phyloP scores from a whole-genome alignment of 2,888 invertebrate genomes.

The Drosophila sordidula region DNA sequence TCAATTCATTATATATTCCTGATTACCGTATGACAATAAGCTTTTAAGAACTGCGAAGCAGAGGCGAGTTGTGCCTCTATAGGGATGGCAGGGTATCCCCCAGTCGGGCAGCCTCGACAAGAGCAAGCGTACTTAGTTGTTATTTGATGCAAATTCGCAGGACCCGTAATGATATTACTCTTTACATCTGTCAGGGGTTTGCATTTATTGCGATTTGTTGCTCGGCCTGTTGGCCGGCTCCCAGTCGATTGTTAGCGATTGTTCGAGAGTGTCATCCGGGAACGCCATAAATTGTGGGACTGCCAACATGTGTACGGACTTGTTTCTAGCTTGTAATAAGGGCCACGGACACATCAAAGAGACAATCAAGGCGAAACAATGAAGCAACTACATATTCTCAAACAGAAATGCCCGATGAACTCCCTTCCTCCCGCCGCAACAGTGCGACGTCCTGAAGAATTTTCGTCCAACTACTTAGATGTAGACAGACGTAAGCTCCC shows the following conservation, averaged over 20 bases:
- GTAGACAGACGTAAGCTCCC: constrained; percentile 4
- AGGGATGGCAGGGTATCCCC: too few species aligned
- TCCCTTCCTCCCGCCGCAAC: too few species aligned
- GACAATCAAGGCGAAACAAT: constrained; percentile 66
- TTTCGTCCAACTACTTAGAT: constrained; percentile 1
- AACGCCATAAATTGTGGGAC: constrained; percentile 63
- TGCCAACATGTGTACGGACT: constrained; percentile 29
- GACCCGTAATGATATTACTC: constrained; percentile 40
- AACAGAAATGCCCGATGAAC: constrained; percentile 6
- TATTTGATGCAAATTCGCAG: background rate
- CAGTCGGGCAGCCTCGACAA: too few species aligned
- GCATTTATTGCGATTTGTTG: constrained; percentile 33
- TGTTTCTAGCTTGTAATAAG: constrained; percentile 41
- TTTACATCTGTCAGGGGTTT: constrained; percentile 44
- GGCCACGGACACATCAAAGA: constrained; percentile 63
- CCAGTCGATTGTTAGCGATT: constrained; percentile 49
- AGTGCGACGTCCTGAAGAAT: constrained; percentile 10
- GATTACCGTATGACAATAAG: too few species aligned
- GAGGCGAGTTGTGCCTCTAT: too few species aligned
- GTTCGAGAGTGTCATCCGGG: constrained; percentile 56
- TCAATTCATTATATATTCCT: too few species aligned
- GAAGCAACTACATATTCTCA: constrained; percentile 29
- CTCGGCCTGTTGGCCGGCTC: constrained; percentile 2
- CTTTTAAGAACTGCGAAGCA: too few species aligned
- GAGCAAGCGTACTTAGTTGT: background rate